A percentile compares a stretch with the other conserved stretches of the same genome.
Conservation (phyloP, 2,113 vertebrate species). For the Ictidomys tridecemlineatus region DNA sequence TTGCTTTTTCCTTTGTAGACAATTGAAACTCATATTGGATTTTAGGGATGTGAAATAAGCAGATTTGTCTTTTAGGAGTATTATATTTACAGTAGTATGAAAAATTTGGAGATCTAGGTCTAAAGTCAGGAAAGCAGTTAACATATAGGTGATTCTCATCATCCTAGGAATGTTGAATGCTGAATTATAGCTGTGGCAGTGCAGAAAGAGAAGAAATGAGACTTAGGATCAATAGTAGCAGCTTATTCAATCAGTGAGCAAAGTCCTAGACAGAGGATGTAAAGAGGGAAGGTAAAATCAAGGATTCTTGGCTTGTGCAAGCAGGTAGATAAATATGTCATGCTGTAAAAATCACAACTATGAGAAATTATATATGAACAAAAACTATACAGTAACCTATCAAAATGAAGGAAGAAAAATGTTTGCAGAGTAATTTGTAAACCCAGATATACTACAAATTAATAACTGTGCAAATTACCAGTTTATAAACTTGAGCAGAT, state of each 20-base stretch:
- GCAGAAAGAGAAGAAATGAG: not conserved
- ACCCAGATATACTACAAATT: not conserved
- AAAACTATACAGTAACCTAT: not conserved
- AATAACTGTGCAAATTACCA: not conserved
- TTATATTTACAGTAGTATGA: not conserved
- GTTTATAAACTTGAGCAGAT: constrained; percentile 26
- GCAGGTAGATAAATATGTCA: not conserved
- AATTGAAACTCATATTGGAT: not conserved
- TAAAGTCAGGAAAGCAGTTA: not conserved
- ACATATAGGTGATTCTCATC: not conserved
- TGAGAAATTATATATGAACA: not conserved
- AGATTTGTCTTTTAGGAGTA: not conserved
- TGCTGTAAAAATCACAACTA: constrained; percentile 1
- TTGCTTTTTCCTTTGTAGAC: not conserved
- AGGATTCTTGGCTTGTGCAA: not conserved
- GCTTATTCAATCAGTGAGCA: not conserved
- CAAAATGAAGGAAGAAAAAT: not conserved
- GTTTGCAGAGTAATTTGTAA: not conserved
- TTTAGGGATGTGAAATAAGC: not conserved
- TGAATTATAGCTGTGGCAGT: not conserved
- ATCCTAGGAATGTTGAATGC: not conserved
- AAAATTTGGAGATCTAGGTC: not conserved
- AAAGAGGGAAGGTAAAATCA: not conserved
- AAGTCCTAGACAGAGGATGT: not conserved
- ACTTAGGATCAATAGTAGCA: not conserved